Base-by-base conservation (phyloP, 2,113 vertebrate species). In the Octodon degus region DNA sequence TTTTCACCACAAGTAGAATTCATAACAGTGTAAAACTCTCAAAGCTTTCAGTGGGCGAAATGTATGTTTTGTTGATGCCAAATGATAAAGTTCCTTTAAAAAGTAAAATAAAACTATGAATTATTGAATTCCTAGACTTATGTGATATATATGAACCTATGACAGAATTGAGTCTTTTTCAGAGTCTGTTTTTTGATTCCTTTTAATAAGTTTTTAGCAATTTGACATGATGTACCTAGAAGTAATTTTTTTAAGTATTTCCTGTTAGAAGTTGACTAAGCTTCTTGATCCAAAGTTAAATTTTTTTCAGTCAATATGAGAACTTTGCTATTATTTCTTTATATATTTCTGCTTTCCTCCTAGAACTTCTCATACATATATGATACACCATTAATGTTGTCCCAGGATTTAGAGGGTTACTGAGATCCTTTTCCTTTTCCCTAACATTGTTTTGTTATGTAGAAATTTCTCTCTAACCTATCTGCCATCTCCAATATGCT, bases 361-460 rank as follows among this genome's bases (percentile, higher is more conserved):
- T 95, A 30, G 32, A 7, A n/a, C 25, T 63, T 43, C 30, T 67
- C 27, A 60, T 70, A 43, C 25, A 77, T 87, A 8, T 43, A 62
- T 77, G 9, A 67, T 76, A 76, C 17, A 82, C 67, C 70, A 27
- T 68, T 30, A 50, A 2, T 92, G 53, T 70, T 93, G 3, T 81
- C 55, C 13, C 0, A 2, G 94, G 22, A 0, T 12, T 87, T 50
- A 80, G 13, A 67, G 19, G 19, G 24, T 91, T n/a, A 88, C 86
- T 83, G 11, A 87, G 13, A 10, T 27, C 60, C 47, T 60, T 79
- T 72, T 90, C 25, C 60, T 77, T 88, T 82, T n/a, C 12, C 25
- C 14, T 17, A 53, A 55, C 53, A 86, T 94, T 96, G 86, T 94
- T 70, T 24, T 89, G 17, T 65, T 92, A 43, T 92, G 79, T 19